Evolutionary conservation across 1,140 invertebrate genomes (phyloP), one percentile per base, ranked within the genome.

Genomic region (Ceratina australensis): DNA sequence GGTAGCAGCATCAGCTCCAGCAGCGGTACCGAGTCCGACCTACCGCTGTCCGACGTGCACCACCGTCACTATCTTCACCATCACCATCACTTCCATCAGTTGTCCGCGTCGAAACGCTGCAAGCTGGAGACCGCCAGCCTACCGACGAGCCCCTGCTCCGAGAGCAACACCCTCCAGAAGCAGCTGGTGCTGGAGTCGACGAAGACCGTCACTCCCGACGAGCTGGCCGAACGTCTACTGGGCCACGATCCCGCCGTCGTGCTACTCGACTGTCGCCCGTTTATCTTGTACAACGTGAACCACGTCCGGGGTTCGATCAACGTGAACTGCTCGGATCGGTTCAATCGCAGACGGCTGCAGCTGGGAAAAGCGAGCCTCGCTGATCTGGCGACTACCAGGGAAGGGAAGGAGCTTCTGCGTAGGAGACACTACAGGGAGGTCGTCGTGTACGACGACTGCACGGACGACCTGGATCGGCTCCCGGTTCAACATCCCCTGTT

Each of bases 221-320:
- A 89, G n/a, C 79, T 92, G 33, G 90, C 79, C 13, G 56, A 80
- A 0, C 80, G 86, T 15, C 79, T 85, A 13, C 52, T 75, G 8
- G 52, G 66, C 69, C 57, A 67, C 88, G 83, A 64, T 85, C 2
- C 82, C 24, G 42, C n/a, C 83, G 83, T 28, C 92, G 90, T 96
- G 3, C 81, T 96, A 0, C 85, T 96, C 24, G 96, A 97, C 86
- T 95, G 95, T 87, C 93, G 96, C 42, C 93, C 96, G 0, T 96
- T 96, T 84, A 93, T 96, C 26, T 93, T 94, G 24, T 97, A 95
- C 90, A 96, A 96, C 87, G 92, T 94, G 42, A 94, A 93, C 80
- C 96, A 97, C 88, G 94, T 97, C 52, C 91, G 92, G 28, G 95
- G 95, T 18, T 95, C 96, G 20, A 94, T 96, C 72, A 96, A 96